phyloP scores from a whole-genome alignment of 2,113 vertebrate species.

The Lasiurus cinereus region DNA sequence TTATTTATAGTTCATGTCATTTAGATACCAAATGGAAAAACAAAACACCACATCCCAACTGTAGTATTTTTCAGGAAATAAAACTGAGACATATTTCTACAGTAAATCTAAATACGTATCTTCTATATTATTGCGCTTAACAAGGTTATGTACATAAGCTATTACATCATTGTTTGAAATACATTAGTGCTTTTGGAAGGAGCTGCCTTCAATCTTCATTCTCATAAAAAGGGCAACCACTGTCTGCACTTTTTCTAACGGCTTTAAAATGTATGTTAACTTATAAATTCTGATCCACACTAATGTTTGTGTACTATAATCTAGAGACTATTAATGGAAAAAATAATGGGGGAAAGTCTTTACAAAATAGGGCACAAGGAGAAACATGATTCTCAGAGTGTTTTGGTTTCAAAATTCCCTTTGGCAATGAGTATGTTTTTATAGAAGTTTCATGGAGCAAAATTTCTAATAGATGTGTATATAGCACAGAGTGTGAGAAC shows the following conservation, averaged over 20 bases:
- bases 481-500: not conserved
- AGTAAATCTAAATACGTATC: conserved; percentile 72
- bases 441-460: conserved; percentile 63
- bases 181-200: conserved; percentile 73
- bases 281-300: conserved; percentile 71
- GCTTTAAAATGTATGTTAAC: conserved; percentile 79
- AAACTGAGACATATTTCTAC: conserved; percentile 74
- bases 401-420: conserved; percentile 66
- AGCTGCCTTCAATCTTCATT: conserved; percentile 77
- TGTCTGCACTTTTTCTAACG: conserved; percentile 78
- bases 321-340: conserved; percentile 76
- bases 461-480: conserved; percentile 58
- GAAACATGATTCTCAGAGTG: conserved; percentile 63
- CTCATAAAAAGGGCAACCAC: conserved; percentile 80
- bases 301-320: conserved; percentile 71
- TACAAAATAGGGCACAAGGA: conserved; percentile 64
- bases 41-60: conserved; percentile 50
- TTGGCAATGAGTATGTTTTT: conserved; percentile 65
- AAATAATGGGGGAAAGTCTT: conserved; percentile 63
- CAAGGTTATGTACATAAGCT: conserved; percentile 77
- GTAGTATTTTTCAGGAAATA: conserved; percentile 62
- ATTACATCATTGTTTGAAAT: conserved; percentile 81
- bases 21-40: conserved; percentile 64
- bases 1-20: conserved; percentile 57
- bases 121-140: conserved; percentile 68